These are phyloP conservation scores for Machaerirhynchus nigripectus DNA, from an alignment of 2,113 vertebrate genomes.

Conservation along the genomic window DNA sequence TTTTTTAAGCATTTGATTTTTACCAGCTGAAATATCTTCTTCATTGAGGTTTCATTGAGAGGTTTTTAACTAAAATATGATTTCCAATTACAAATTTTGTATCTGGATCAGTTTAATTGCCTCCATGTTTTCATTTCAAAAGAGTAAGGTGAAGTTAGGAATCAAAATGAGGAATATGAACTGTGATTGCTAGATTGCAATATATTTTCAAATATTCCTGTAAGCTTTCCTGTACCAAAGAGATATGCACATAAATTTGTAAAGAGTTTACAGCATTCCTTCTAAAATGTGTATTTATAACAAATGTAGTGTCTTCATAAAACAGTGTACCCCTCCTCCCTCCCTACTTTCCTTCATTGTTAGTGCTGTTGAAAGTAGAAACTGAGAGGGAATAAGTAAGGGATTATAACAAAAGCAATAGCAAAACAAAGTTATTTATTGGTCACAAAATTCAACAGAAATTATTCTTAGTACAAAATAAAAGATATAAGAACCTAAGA, in stretches of 20 bases:
- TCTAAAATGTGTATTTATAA: not conserved
- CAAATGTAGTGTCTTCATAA: not conserved
- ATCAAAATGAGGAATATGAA: not conserved
- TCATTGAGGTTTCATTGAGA: not conserved
- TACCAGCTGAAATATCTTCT: not conserved
- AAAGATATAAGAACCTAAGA: not conserved
- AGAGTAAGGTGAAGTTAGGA: not conserved
- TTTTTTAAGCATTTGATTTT: not conserved
- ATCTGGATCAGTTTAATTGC: not conserved
- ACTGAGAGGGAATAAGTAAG: not conserved
- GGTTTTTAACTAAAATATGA: not conserved
- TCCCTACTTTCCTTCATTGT: not conserved
- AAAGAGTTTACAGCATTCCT: not conserved
- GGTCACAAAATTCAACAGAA: not conserved
- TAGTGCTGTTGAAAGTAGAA: not conserved
- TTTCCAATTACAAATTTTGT: not conserved
- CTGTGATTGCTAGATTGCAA: rapidly evolving
- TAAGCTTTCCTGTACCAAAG: not conserved
- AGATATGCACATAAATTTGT: not conserved
- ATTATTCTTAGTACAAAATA: not conserved
- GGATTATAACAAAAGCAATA: not conserved
- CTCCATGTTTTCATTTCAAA: not conserved
- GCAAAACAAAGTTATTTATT: not conserved
- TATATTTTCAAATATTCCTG: not conserved
- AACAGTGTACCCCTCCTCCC: not conserved